phyloP scores from a whole-genome alignment of 2,113 vertebrate species.

The Fukomys damarensis region DNA sequence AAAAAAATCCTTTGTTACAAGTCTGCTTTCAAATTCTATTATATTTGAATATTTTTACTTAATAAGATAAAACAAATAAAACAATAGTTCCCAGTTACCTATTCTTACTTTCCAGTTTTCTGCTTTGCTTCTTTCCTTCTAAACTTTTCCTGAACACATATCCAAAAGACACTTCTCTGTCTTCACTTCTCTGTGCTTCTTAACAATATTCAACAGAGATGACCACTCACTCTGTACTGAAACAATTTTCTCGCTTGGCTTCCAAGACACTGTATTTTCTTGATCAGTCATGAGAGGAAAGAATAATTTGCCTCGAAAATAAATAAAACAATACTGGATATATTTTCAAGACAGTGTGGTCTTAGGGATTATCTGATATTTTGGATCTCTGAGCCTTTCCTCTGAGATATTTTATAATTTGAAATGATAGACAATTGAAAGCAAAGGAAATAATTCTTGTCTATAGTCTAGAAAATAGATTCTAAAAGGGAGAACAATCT shows the following conservation, averaged over 20 bases:
- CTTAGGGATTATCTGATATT: background rate
- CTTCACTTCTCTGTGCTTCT: background rate
- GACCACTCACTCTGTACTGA: background rate
- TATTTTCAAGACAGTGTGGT: background rate
- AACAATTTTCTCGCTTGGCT: background rate
- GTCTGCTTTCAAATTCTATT: background rate
- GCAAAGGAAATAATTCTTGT: background rate
- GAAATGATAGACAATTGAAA: background rate
- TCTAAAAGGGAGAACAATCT: background rate
- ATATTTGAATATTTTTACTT: background rate
- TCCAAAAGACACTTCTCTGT: background rate
- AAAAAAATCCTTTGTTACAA: background rate
- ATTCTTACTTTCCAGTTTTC: background rate
- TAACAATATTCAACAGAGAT: background rate
- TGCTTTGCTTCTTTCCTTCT: background rate
- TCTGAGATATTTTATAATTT: background rate
- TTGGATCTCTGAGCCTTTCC: background rate
- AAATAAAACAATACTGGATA: background rate
- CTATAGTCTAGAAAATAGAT: background rate
- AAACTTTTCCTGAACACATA: background rate
- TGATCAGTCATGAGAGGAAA: background rate
- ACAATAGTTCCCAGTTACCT: background rate
- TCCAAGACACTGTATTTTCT: background rate
- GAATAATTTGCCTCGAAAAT: background rate
- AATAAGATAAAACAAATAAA: background rate